These are phyloP conservation scores for Botia kubotai DNA, from an alignment of 2,797 vertebrate species.

Conservation along the genomic window DNA sequence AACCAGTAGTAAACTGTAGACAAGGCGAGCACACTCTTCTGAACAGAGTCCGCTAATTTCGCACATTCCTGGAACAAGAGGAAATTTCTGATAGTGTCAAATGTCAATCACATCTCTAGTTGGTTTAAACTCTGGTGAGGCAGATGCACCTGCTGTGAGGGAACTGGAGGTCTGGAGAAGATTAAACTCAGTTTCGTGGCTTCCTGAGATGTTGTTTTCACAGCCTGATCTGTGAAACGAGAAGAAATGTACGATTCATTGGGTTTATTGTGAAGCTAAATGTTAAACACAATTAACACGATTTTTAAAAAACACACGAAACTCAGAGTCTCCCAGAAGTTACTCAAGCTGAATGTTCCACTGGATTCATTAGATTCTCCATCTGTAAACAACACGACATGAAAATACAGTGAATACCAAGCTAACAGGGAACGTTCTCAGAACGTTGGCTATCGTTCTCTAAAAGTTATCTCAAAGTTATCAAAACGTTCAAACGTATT, in stretches of 20 bases:
- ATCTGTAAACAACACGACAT: constrained; percentile 22
- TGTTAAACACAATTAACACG: not conserved
- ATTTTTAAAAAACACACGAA: constrained; percentile 62
- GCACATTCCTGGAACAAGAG: constrained; percentile 76
- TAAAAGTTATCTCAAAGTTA: too few relatives aligned
- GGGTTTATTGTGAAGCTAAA: not conserved
- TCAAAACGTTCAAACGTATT: too few relatives aligned
- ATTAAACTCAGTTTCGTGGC: constrained; percentile 88
- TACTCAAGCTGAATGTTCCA: constrained; percentile 79
- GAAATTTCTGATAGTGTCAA: not conserved
- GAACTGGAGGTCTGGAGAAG: constrained; percentile 81
- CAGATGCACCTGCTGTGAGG: constrained; percentile 80
- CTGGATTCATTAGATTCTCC: constrained; percentile 77
- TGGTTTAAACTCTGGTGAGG: not conserved
- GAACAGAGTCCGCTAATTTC: constrained; percentile 78
- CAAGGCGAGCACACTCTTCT: constrained; percentile 79
- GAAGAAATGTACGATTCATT: not conserved
- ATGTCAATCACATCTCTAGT: not conserved
- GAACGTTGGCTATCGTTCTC: too few relatives aligned
- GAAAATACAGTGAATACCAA: not conserved
- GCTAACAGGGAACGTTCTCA: not conserved
- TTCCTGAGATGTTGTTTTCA: constrained; percentile 82
- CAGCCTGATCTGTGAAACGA: constrained; percentile 47
- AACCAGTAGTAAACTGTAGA: constrained; percentile 86
- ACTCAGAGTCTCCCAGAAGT: constrained; percentile 88